Base-by-base conservation (phyloP, 2,888 invertebrate species). In the Lampropteryx suffumata region DNA sequence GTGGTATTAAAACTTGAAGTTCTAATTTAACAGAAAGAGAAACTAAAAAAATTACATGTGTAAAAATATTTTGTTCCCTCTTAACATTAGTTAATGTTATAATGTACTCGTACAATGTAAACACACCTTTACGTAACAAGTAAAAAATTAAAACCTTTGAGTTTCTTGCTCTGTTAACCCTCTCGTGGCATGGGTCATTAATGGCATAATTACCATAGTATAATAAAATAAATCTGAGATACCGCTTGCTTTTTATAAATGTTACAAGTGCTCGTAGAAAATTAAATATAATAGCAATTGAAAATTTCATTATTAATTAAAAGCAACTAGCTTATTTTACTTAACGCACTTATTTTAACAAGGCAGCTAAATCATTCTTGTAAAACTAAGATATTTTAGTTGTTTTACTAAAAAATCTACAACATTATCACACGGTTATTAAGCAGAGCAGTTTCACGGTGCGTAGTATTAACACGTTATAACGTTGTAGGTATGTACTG, bases 141-240 rank as follows among this genome's bases (percentile, higher is more conserved):
- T 21, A 57, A 57, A 57, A 61, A 61, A 49, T n/a, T 10, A 24
- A 45, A 60, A 46, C 48, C 41, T 53, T 50, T 47, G 43, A 48
- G 46, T 55, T 60, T 53, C 52, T 55, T 57, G 43, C 59, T 65
- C 65, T 67, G 65, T 65, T 68, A 71, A 71, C 72, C 68, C 65
- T 67, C 67, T 60, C 60, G 63, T 55, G 65, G 56, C 55, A 71
- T 44, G 70, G 73, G 64, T 67, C 73, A 71, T 72, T 73, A 69
- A 71, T 61, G 59, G 51, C 35, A 65, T 64, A 65, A 69, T 71
- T 71, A 69, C 61, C 62, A 60, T 59, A 52, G 40, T 24, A 47
- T 42, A 33, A 26, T 26, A 24, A 33, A 51, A 55, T 41, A 26
- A 39, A 56, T 47, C 40, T 51, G 47, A 54, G 47, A 51, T 58